A percentile compares a stretch with the other conserved stretches of the same genome.
Conservation (phyloP, 2,888 invertebrate genomes). For the Drosophila suboccidentalis region DNA sequence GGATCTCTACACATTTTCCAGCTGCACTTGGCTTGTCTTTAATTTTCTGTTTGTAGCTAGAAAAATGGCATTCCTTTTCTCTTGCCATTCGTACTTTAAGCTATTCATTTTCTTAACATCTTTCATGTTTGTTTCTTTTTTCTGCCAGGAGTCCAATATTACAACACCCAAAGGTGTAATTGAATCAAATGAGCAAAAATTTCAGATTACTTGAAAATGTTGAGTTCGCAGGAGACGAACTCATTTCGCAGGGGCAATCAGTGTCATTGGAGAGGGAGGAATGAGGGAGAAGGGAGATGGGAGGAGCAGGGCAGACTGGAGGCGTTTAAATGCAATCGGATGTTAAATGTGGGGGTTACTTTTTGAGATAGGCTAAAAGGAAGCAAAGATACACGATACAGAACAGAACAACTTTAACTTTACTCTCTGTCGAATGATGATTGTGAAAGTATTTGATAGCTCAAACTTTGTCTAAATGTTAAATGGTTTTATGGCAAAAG, state of each 20-base stretch:
- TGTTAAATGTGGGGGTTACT: conserved; percentile 3
- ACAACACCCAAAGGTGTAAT: conserved; percentile 85
- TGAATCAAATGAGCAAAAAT: conserved; percentile 83
- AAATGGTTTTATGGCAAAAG: conserved; percentile 25
- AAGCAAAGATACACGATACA: not conserved
- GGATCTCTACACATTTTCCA: conserved; percentile 8
- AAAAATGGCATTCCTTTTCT: conserved; percentile 23
- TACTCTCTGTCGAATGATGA: conserved; percentile 10
- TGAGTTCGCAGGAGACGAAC: conserved; percentile 52
- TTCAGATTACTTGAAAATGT: conserved; percentile 76
- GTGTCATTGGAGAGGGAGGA: conserved; percentile 23
- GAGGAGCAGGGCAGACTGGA: not conserved
- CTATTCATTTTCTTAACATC: conserved; percentile 53
- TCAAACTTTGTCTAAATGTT: not conserved
- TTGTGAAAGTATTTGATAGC: conserved; percentile 3
- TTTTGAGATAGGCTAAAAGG: not conserved
- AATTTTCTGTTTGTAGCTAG: conserved; percentile 30
- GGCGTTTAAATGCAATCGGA: conserved; percentile 51
- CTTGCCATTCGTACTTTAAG: conserved; percentile 24
- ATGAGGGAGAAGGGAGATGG: not conserved
- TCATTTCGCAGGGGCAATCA: conserved; percentile 67
- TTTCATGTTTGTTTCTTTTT: conserved; percentile 22
- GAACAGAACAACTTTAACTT: not conserved
- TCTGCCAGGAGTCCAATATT: conserved; percentile 63
- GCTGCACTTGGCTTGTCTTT: conserved; percentile 53